Conservation (phyloP, 2,888 invertebrate genomes). For the Caenorhabditis panamensis region DNA sequence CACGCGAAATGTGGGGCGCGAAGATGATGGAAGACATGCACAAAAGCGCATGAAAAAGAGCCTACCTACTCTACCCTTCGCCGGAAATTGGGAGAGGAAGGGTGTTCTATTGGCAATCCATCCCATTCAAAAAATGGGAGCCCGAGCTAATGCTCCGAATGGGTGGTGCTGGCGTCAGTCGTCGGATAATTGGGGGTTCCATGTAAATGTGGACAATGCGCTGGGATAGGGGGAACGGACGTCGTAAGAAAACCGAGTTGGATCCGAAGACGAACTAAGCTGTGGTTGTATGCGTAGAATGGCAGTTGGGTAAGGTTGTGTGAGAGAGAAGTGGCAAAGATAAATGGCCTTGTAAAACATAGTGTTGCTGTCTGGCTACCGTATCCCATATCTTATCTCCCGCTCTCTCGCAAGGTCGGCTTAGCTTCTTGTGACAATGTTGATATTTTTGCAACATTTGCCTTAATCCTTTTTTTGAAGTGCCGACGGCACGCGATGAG, state of each 20-base stretch:
- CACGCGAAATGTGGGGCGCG: not conserved
- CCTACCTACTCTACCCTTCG: not conserved
- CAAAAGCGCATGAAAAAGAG: not conserved
- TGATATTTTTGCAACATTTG: too few relatives aligned
- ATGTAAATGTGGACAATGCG: conserved; percentile 4
- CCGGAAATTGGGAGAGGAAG: conserved; percentile 4
- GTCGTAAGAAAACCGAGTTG: not conserved
- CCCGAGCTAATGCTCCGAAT: not conserved
- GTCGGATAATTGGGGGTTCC: conserved; percentile 6
- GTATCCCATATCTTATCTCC: too few relatives aligned
- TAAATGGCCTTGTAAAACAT: conserved; percentile 1
- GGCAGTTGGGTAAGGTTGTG: not conserved
- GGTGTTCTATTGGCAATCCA: conserved; percentile 6
- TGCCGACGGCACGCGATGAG: too few relatives aligned
- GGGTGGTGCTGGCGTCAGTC: conserved; percentile 1
- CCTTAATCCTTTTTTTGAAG: too few relatives aligned
- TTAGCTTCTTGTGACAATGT: too few relatives aligned
- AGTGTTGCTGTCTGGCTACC: not conserved
- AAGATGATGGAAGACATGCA: not conserved
- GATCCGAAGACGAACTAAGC: not conserved
- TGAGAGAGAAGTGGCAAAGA: not conserved
- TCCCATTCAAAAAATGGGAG: not conserved
- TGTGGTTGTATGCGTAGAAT: not conserved
- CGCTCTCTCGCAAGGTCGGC: too few relatives aligned
- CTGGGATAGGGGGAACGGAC: not conserved